These are phyloP conservation scores for Gasterosteus nipponicus DNA, from an alignment of 2,113 vertebrate species.

Conservation along the genomic window DNA sequence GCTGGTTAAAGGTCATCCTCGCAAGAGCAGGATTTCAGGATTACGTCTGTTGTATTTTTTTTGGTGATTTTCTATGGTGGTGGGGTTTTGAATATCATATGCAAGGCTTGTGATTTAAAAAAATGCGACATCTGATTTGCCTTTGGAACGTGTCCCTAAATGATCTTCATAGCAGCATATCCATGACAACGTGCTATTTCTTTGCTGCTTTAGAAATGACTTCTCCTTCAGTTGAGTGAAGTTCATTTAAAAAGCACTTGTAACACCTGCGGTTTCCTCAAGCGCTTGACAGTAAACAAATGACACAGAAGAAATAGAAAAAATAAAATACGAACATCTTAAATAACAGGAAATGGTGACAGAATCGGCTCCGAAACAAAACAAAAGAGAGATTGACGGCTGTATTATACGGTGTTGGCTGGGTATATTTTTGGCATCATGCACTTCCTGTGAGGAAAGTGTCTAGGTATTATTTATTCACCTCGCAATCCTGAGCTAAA, in stretches of 20 bases:
- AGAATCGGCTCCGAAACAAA: constrained; percentile 16
- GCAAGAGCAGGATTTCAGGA: constrained; percentile 56
- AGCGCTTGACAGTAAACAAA: constrained; percentile 34
- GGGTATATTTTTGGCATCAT: constrained; percentile 19
- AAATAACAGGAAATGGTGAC: constrained; percentile 38
- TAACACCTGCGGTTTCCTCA: constrained; percentile 34
- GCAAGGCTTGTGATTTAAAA: constrained; percentile 12
- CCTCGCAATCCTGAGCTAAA: background rate
- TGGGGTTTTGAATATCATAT: constrained; percentile 20
- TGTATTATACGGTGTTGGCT: background rate
- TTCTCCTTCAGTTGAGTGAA: constrained; percentile 5
- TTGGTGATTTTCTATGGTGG: constrained; percentile 37
- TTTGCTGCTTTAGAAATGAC: background rate
- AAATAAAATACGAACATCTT: constrained; percentile 23
- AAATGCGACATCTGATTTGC: constrained; percentile 19
- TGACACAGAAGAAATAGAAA: constrained; percentile 31
- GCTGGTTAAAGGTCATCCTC: constrained; percentile 68
- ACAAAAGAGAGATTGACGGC: constrained; percentile 26
- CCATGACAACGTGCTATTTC: constrained; percentile 1
- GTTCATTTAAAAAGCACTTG: constrained; percentile 39
- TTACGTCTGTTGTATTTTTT: constrained; percentile 36
- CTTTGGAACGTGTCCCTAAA: background rate
- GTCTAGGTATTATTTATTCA: background rate
- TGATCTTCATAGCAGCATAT: background rate
- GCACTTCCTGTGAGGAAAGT: constrained; percentile 18